These are phyloP conservation scores for Xiphorhynchus erythropygius DNA, from an alignment of 2,797 vertebrate genomes.

Conservation along the genomic window DNA sequence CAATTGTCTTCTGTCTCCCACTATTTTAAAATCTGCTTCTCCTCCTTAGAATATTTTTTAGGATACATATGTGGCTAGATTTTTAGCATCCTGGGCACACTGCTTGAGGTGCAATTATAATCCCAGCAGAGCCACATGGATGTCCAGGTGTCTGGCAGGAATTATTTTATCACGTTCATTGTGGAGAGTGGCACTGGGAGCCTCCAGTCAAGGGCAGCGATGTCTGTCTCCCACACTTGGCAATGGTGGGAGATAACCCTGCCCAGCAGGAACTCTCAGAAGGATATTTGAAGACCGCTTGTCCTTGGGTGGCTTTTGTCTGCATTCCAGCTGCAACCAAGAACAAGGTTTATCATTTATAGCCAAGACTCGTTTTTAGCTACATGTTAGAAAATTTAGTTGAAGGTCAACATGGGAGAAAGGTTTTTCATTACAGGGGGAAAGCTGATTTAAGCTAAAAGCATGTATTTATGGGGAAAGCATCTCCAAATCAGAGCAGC, in stretches of 20 bases:
- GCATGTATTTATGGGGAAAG: neutral
- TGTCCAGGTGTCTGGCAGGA: neutral
- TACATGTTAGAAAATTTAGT: neutral
- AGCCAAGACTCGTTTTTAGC: neutral
- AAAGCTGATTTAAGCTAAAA: neutral
- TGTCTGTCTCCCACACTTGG: rapidly evolving
- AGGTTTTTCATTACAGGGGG: neutral
- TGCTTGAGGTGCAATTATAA: neutral
- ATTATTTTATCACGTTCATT: rapidly evolving
- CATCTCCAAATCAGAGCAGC: neutral
- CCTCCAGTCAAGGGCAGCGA: neutral
- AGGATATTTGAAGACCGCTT: neutral
- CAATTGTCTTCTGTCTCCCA: neutral
- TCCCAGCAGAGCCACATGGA: neutral
- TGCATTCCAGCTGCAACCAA: neutral
- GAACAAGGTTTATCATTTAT: neutral
- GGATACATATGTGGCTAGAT: neutral
- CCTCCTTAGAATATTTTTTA: neutral
- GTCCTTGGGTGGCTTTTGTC: neutral
- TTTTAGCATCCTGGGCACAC: neutral
- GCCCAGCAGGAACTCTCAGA: neutral
- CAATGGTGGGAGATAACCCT: neutral
- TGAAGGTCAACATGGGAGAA: neutral
- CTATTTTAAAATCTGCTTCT: neutral
- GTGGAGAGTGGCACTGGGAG: neutral